A percentile compares a stretch with the other conserved stretches of the same genome.
Conservation (phyloP, 2,888 invertebrate species). For the Acanthopleura granulata region DNA sequence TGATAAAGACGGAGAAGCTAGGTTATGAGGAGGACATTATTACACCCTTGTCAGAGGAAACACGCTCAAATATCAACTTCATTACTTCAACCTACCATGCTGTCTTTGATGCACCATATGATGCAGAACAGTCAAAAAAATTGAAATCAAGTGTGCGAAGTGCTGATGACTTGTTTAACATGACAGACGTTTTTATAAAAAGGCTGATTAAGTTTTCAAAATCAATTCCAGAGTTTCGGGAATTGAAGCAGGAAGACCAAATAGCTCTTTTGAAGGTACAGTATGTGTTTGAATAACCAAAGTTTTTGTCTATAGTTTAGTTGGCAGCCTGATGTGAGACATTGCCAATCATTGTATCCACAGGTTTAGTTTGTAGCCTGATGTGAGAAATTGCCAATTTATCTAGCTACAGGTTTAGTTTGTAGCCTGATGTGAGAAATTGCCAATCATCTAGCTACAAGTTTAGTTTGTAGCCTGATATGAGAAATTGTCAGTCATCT, state of each 20-base stretch:
- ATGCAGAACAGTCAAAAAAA: slow-evolving; percentile 45
- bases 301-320: too few relatives aligned
- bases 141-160: slow-evolving; percentile 47
- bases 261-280: slow-evolving; percentile 80
- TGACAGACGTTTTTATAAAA: slow-evolving; percentile 75
- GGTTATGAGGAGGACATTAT: slow-evolving; percentile 23
- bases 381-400: too few relatives aligned
- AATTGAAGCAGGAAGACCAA: slow-evolving; percentile 95
- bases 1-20: neutral
- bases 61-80: slow-evolving; percentile 24
- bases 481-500: too few relatives aligned
- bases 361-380: too few relatives aligned
- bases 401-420: too few relatives aligned
- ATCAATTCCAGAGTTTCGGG: slow-evolving; percentile 82
- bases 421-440: too few relatives aligned
- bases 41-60: slow-evolving; percentile 29
- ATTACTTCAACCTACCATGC: slow-evolving; percentile 30
- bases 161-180: slow-evolving; percentile 58
- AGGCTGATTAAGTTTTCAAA: slow-evolving; percentile 77
- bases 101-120: slow-evolving; percentile 53
- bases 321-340: too few relatives aligned
- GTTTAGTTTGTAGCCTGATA: too few relatives aligned
- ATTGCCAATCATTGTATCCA: too few relatives aligned
- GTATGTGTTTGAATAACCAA: neutral
- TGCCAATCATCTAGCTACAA: too few relatives aligned